These are phyloP conservation scores for Piaya cayana DNA, from an alignment of 2,113 vertebrate species.

Conservation along the genomic window DNA sequence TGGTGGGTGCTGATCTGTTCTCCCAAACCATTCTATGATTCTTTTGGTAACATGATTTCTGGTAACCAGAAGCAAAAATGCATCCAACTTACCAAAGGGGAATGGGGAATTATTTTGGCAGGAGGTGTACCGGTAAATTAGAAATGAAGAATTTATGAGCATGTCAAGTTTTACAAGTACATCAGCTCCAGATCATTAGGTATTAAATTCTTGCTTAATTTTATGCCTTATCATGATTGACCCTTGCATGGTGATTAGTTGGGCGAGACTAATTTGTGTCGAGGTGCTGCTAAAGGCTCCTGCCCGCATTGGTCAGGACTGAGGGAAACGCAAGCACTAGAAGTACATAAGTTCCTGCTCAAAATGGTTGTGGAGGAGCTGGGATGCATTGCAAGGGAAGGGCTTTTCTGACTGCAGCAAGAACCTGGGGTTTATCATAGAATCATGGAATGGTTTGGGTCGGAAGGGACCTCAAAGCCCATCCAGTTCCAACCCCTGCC, in stretches of 20 bases:
- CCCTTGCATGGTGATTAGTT: background rate
- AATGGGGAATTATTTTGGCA: background rate
- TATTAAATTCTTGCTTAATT: background rate
- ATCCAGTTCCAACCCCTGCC: too few species aligned
- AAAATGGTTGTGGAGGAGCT: background rate
- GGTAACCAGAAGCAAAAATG: background rate
- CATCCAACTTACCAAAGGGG: background rate
- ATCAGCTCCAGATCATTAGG: background rate
- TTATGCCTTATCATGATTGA: background rate
- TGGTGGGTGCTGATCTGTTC: too few species aligned
- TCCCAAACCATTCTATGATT: too few species aligned
- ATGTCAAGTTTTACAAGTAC: background rate
- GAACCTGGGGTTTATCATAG: background rate
- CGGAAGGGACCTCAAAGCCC: too few species aligned
- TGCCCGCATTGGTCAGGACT: background rate
- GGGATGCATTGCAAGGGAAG: background rate
- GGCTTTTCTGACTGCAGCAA: background rate
- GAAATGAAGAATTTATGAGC: background rate
- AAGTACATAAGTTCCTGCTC: background rate
- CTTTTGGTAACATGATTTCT: background rate
- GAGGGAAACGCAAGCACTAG: background rate
- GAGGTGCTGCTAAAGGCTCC: background rate
- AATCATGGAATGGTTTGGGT: too few species aligned
- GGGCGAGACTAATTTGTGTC: background rate
- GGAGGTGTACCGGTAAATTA: background rate